These are phyloP conservation scores for Melieria omissa DNA, from an alignment of 2,888 invertebrate genomes.

Conservation along the genomic window DNA sequence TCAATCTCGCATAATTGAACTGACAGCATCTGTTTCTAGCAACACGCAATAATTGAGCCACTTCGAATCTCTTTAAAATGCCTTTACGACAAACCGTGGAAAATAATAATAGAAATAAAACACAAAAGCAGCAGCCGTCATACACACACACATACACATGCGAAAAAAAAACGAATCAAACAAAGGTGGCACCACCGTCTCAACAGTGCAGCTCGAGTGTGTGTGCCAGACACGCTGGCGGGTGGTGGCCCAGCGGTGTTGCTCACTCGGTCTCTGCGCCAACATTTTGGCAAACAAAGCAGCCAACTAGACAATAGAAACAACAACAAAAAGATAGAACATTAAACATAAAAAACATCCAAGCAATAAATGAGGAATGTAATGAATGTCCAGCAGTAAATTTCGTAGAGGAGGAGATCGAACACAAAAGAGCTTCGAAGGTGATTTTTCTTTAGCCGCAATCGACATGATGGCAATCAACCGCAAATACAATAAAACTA, in stretches of 20 bases:
- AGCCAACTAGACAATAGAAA: too few species aligned
- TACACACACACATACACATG: background rate
- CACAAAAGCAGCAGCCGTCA: background rate
- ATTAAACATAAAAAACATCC: background rate
- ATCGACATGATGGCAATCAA: conserved; percentile 16
- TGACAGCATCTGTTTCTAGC: too few species aligned
- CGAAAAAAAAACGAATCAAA: background rate
- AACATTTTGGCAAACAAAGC: too few species aligned
- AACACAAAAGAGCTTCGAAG: background rate
- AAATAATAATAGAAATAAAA: too few species aligned
- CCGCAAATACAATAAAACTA: conserved; percentile 27
- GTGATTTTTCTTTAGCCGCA: conserved; percentile 7
- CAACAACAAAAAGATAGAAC: background rate
- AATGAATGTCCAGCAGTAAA: conserved; percentile 15
- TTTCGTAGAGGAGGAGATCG: background rate
- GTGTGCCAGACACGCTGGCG: conserved; percentile 23
- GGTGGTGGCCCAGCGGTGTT: background rate
- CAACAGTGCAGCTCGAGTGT: conserved; percentile 12
- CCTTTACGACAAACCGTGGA: too few species aligned
- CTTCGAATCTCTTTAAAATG: too few species aligned
- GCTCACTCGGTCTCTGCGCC: too few species aligned
- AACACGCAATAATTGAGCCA: too few species aligned
- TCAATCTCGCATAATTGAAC: too few species aligned
- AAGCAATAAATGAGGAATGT: background rate
- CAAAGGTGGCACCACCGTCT: background rate